phyloP scores from a whole-genome alignment of 1,140 invertebrate genomes.

The Megathymus violae region DNA sequence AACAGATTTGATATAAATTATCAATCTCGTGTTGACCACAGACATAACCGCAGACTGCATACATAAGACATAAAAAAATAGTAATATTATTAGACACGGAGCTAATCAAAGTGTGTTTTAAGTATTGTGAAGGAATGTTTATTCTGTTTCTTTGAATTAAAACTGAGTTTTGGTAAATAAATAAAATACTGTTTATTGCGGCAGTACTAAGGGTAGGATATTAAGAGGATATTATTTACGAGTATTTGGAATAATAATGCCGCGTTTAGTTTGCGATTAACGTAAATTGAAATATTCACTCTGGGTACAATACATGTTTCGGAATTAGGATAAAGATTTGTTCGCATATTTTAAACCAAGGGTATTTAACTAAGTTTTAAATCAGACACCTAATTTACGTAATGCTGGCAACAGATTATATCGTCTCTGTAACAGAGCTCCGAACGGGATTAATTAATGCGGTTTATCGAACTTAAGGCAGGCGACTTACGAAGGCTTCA shows the following conservation, averaged over 20 bases:
- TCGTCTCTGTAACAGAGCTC: conserved; percentile 20
- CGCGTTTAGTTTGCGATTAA: too few relatives aligned
- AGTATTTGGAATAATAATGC: too few relatives aligned
- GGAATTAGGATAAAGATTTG: neutral
- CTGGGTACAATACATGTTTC: neutral
- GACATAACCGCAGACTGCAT: too few relatives aligned
- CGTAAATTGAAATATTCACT: too few relatives aligned
- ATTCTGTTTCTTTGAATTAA: neutral
- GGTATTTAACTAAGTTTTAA: conserved; percentile 1
- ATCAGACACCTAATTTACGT: conserved; percentile 12
- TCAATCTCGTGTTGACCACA: too few relatives aligned
- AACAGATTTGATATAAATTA: too few relatives aligned
- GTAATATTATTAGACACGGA: neutral
- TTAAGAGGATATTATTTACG: too few relatives aligned
- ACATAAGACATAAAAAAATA: too few relatives aligned
- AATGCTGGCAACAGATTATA: conserved; percentile 17
- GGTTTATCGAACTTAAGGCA: conserved; percentile 4
- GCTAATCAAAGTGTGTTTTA: neutral
- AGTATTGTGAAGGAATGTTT: neutral
- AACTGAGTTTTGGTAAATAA: neutral
- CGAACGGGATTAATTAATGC: conserved; percentile 24
- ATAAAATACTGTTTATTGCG: too few relatives aligned
- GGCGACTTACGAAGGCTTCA: neutral
- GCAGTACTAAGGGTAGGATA: too few relatives aligned
- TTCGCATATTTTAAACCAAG: neutral